Conservation (phyloP, 2,888 invertebrate genomes). For the Caenorhabditis sp. region DNA sequence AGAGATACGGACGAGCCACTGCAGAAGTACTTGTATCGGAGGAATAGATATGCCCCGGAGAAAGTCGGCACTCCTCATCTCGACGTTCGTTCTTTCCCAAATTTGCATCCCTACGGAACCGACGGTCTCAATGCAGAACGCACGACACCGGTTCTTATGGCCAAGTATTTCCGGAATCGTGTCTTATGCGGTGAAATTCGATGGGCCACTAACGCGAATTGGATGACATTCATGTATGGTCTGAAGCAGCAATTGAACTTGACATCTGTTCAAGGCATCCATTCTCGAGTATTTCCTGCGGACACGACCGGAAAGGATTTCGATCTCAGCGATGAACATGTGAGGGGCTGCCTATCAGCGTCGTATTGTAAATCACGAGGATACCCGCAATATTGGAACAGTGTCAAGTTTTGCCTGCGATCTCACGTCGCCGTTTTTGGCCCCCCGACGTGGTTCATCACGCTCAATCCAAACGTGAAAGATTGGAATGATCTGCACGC, state of each 20-base stretch:
- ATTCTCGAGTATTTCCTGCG: background rate
- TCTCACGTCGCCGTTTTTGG: background rate
- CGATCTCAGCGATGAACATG: background rate
- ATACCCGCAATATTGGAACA: conserved; percentile 2
- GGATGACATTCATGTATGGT: background rate
- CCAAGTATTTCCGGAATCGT: background rate
- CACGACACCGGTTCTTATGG: no score
- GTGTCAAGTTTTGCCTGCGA: background rate
- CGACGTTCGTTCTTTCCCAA: background rate
- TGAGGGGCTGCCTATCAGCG: background rate
- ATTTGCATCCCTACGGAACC: background rate
- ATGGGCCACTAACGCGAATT: background rate
- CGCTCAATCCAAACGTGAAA: conserved; percentile 10
- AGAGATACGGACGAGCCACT: background rate
- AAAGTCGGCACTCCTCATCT: background rate
- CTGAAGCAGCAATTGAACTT: background rate
- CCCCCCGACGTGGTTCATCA: conserved; percentile 4
- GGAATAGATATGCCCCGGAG: background rate
- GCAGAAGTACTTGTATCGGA: background rate
- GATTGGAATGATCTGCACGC: conserved; percentile 1
- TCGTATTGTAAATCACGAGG: background rate
- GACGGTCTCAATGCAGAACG: background rate
- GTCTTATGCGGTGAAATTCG: no score
- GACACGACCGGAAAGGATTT: conserved; percentile 7
- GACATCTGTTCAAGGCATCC: conserved; percentile 2